Evolutionary conservation across 2,888 invertebrate species (phyloP), one percentile per base, ranked within the genome.

Genomic region (Patella pellucida): DNA sequence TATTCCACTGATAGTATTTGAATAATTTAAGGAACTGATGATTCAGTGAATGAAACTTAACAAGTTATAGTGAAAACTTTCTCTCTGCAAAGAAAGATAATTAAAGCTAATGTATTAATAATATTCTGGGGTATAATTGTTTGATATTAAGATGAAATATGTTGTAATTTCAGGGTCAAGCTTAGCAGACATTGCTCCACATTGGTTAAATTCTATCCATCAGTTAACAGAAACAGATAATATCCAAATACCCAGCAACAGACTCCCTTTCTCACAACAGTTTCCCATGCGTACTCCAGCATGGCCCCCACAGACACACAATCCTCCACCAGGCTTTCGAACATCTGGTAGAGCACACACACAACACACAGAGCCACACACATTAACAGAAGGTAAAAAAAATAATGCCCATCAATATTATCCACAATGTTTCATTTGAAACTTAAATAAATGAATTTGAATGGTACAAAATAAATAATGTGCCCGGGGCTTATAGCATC

Each of bases 191-290:
- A 88, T 86, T 81, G 86, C 89, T 19, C 90, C 91, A 52, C 90
- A 91, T 79, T 92, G 92, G 92, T 88, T 92, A 85, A 91, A 91
- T 78, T 91, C 91, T 73, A 86, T 92, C 75, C 91, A 91, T 76
- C 91, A 91, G 82, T 83, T 91, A 75, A 90, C 91, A 83, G 90
- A 91, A 72, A 81, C 87, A 54, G 90, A 90, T 72, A 83, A 84
- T 78, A 41, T 41, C 41, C 81, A 85, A 50, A 75, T 76, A 31
- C 83, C 80, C 72, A 84, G 83, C 74, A 82, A 84, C 81, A 85
- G 88, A 81, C 80, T 86, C 72, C 88, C 88, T 56, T 87, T 87
- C 82, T 86, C 86, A 78, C 89, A 88, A 79, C 88, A 87, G 82
- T 88, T 87, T 78, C 88, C 86, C 31, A 79, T 87, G 78, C 74